These are phyloP conservation scores for Antrozous pallidus DNA, from an alignment of 2,797 vertebrate genomes.

Conservation along the genomic window DNA sequence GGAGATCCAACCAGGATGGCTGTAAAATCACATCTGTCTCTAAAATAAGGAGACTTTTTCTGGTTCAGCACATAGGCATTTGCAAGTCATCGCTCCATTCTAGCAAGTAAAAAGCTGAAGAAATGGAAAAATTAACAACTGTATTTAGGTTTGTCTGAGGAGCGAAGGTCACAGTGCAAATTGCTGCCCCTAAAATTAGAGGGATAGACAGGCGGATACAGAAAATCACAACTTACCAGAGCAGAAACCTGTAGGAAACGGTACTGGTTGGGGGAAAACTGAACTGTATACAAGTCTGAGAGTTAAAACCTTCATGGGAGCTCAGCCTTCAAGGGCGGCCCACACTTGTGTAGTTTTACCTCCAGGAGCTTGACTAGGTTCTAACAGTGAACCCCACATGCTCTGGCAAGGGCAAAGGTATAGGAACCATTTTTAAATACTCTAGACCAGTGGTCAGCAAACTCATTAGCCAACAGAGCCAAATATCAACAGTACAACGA, in stretches of 20 bases:
- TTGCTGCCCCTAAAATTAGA: not conserved
- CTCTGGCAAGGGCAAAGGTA: not conserved
- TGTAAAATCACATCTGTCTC: not conserved
- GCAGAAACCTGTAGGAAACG: not conserved
- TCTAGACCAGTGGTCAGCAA: not conserved
- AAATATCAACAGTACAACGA: too few species aligned
- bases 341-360: not conserved
- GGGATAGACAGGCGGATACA: not conserved
- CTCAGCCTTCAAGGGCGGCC: rapidly evolving
- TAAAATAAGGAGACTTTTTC: not conserved
- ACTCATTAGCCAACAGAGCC: too few species aligned
- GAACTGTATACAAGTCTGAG: not conserved
- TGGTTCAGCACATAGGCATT: not conserved
- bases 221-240: not conserved
- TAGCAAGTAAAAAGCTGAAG: not conserved
- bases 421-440: not conserved
- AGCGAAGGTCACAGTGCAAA: not conserved
- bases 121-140: not conserved
- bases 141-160: not conserved
- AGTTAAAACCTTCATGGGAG: not conserved
- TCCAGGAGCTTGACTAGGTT: not conserved
- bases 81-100: not conserved
- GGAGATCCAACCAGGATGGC: not conserved
- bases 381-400: not conserved
- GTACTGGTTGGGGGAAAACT: not conserved